A percentile compares a stretch with the other conserved stretches of the same genome.
Conservation (phyloP, 2,113 vertebrate species). For the Cacatua alba region DNA sequence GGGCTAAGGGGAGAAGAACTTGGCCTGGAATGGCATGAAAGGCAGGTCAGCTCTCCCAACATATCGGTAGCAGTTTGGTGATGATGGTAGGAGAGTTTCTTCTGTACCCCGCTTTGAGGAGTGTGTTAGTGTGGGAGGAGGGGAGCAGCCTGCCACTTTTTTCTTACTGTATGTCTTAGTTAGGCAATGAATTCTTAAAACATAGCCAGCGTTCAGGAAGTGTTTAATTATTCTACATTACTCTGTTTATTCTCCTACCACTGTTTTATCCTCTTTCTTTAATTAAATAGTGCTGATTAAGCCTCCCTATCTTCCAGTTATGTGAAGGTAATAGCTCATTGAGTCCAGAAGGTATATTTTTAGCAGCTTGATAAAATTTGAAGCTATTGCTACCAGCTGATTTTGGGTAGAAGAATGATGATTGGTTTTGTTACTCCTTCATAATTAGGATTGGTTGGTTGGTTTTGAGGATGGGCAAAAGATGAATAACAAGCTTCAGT, state of each 20-base stretch:
- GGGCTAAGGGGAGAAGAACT: neutral
- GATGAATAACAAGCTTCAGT: neutral
- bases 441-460: neutral
- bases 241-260: neutral
- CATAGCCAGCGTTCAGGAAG: neutral
- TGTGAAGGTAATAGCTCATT: neutral
- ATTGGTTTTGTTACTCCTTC: neutral
- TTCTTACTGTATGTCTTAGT: neutral
- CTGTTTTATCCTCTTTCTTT: neutral
- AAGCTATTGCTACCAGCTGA: neutral
- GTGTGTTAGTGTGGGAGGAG: neutral
- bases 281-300: neutral
- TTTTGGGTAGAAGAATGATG: neutral
- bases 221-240: neutral
- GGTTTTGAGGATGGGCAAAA: neutral
- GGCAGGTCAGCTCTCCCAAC: neutral
- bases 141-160: neutral
- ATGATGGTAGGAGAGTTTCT: neutral
- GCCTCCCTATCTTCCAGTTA: neutral
- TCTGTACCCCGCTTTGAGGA: accelerated
- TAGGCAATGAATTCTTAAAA: neutral
- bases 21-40: too few species aligned
- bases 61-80: neutral
- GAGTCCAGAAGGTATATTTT: neutral
- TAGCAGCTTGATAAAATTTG: neutral